Conservation (phyloP, 2,113 vertebrate genomes). For the Falco punctatus region DNA sequence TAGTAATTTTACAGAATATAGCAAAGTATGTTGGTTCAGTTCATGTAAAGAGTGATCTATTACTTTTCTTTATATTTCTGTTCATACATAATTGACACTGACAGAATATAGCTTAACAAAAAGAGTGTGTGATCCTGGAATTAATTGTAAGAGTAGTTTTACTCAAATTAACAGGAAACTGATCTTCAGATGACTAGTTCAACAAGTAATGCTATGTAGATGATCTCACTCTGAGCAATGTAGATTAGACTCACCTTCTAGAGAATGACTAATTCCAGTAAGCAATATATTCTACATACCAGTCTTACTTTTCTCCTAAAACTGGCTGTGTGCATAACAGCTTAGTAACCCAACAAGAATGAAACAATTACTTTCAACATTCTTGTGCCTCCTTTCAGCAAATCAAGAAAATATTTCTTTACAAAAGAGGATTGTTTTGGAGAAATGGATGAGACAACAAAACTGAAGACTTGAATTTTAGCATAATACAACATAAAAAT, state of each 20-base stretch:
- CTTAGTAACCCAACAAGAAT: background rate
- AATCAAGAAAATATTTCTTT: background rate
- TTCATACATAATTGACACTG: background rate
- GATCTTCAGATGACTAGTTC: background rate
- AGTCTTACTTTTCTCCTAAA: background rate
- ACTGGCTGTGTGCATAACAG: background rate
- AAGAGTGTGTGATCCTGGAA: background rate
- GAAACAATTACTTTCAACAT: background rate
- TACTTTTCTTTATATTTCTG: background rate
- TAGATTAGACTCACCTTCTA: background rate
- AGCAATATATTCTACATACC: background rate
- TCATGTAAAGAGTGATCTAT: background rate
- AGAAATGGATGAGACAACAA: background rate
- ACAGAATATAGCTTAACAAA: background rate
- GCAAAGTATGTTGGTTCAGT: background rate
- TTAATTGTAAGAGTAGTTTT: background rate
- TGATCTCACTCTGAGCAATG: background rate
- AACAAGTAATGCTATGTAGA: background rate
- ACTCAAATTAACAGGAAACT: background rate
- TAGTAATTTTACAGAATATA: background rate
- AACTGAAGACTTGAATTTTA: background rate
- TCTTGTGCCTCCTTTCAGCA: background rate
- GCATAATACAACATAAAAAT: background rate
- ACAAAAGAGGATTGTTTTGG: background rate
- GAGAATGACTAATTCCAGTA: background rate